phyloP scores from a whole-genome alignment of 2,797 vertebrate species.

The Cryptoprocta ferox region DNA sequence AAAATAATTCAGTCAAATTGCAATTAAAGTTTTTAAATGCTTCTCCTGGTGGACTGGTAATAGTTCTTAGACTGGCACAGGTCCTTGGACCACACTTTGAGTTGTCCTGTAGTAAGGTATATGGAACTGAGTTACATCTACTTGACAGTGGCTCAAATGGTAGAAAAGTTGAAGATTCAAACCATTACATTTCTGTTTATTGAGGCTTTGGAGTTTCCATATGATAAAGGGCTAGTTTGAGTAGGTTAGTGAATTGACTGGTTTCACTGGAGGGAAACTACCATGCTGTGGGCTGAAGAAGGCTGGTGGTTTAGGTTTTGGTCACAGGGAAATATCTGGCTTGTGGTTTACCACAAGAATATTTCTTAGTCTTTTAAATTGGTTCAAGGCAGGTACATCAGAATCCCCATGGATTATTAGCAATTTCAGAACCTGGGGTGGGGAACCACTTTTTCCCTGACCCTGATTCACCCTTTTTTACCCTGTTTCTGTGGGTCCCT shows the following conservation, averaged over 20 bases:
- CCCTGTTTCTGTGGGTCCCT: not conserved
- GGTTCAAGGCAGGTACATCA: not conserved
- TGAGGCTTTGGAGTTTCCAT: not conserved
- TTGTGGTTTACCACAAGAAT: constrained; percentile 4
- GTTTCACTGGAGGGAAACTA: not conserved
- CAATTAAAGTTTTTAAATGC: not conserved
- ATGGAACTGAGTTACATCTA: not conserved
- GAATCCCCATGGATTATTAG: not conserved
- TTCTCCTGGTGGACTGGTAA: not conserved
- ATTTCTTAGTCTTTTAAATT: constrained; percentile 33
- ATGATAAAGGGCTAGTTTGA: not conserved
- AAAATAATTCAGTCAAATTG: not conserved
- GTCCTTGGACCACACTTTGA: not conserved
- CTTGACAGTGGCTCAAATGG: not conserved
- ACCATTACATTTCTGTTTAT: not conserved
- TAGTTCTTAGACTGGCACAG: not conserved
- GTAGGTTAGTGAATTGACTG: not conserved
- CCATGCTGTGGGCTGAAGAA: not conserved
- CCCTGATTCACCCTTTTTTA: not conserved
- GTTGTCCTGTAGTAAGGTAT: not conserved
- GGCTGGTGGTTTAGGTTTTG: not conserved
- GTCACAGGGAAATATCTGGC: not conserved
- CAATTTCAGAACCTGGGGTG: not conserved
- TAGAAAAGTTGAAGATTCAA: not conserved
- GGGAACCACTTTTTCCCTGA: not conserved